Conservation (phyloP, 2,888 invertebrate species). For the Ceratothoa steindachneri region DNA sequence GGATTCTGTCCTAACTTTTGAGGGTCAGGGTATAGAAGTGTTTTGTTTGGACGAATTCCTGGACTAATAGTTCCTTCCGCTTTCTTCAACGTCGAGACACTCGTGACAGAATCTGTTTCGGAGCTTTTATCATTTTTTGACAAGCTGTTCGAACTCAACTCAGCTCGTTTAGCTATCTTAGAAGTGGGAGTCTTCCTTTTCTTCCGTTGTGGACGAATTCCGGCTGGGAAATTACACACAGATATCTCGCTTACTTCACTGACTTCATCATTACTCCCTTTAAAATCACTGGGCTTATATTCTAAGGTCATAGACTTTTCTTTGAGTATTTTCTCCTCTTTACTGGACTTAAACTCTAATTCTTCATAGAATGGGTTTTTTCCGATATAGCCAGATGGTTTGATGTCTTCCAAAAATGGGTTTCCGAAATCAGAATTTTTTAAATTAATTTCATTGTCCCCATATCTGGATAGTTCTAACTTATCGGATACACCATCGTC, state of each 20-base stretch:
- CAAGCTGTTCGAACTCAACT: background rate
- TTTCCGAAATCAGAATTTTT: slow-evolving; percentile 3
- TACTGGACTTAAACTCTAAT: slow-evolving; percentile 9
- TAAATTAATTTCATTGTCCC: no score
- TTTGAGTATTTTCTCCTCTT: background rate
- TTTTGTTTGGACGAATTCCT: background rate
- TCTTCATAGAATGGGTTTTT: slow-evolving; percentile 44
- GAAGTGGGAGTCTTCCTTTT: background rate
- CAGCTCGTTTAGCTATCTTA: background rate
- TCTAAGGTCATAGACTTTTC: background rate
- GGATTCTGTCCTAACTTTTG: background rate
- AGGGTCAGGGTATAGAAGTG: background rate
- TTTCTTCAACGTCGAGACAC: background rate
- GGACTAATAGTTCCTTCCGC: background rate
- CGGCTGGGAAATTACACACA: background rate
- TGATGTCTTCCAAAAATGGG: slow-evolving; percentile 38
- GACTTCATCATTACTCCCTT: background rate
- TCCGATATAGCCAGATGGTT: slow-evolving; percentile 32
- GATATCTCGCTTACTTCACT: background rate
- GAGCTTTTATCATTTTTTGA: background rate
- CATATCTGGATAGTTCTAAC: background rate
- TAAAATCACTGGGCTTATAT: background rate
- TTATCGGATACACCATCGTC: background rate
- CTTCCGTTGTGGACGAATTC: background rate
- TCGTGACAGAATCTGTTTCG: background rate